These are phyloP conservation scores for Trinorchestia longiramus DNA, from an alignment of 1,140 invertebrate genomes.

Conservation along the genomic window DNA sequence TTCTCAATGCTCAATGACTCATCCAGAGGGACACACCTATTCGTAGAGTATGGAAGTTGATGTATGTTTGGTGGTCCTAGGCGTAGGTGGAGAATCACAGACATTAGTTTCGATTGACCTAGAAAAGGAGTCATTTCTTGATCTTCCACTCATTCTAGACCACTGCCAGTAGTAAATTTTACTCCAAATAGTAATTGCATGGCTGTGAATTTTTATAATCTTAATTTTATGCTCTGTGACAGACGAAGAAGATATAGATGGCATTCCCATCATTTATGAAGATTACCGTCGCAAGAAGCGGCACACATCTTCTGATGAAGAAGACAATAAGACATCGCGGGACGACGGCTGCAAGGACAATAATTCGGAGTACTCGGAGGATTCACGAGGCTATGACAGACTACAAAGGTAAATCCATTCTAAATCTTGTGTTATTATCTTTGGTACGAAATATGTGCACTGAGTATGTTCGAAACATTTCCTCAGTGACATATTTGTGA, in stretches of 20 bases:
- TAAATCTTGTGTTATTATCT: background rate
- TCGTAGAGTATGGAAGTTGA: too few species aligned
- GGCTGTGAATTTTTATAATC: background rate
- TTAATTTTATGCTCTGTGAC: background rate
- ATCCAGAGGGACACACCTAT: too few species aligned
- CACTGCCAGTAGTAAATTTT: background rate
- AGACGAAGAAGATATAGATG: slow-evolving; percentile 64
- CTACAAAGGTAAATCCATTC: slow-evolving; percentile 61
- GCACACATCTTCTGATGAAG: slow-evolving; percentile 64
- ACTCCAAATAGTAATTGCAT: background rate
- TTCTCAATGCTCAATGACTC: too few species aligned
- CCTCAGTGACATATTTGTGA: too few species aligned
- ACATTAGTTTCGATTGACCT: background rate
- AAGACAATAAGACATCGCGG: slow-evolving; percentile 67
- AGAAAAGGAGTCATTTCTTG: background rate
- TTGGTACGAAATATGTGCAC: too few species aligned
- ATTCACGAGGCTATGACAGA: slow-evolving; percentile 65
- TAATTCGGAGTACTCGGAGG: slow-evolving; percentile 64
- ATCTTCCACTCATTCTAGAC: background rate
- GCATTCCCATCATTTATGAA: slow-evolving; percentile 66
- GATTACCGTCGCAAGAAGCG: slow-evolving; percentile 63
- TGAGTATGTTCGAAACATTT: too few species aligned
- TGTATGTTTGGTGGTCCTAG: too few species aligned
- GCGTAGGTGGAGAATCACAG: too few species aligned
- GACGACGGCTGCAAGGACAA: slow-evolving; percentile 61